A percentile compares a stretch with the other conserved stretches of the same genome.
These are phyloP conservation scores for Eumeta japonica DNA, from an alignment of 1,140 invertebrate species.

Conservation along the genomic window DNA sequence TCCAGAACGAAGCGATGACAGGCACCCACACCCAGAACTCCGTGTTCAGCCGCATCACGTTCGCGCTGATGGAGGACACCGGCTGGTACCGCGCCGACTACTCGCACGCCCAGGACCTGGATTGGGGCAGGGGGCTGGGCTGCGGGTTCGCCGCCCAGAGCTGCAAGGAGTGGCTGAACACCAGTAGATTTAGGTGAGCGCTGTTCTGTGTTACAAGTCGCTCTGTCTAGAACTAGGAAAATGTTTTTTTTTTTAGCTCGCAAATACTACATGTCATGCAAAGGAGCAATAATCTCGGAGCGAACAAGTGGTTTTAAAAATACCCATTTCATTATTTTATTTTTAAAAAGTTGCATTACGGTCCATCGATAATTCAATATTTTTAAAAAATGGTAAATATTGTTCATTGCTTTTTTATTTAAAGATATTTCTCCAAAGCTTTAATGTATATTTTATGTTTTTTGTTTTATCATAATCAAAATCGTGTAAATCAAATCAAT, in stretches of 20 bases:
- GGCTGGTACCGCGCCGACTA: slow-evolving; percentile 94
- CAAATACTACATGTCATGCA: no score
- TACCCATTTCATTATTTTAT: no score
- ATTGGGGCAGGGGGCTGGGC: slow-evolving; percentile 88
- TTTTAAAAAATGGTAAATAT: no score
- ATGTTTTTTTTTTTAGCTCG: background rate
- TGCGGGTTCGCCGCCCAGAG: slow-evolving; percentile 93
- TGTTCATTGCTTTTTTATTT: no score
- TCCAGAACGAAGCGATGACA: slow-evolving; percentile 98
- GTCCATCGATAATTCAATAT: no score
- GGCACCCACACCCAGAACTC: slow-evolving; percentile 99
- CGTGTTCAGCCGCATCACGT: slow-evolving; percentile 92
- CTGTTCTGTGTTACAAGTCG: slow-evolving; percentile 1
- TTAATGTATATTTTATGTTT: no score
- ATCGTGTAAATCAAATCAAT: no score
- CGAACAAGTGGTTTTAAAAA: no score
- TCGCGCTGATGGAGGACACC: slow-evolving; percentile 98
- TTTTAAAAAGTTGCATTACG: no score
- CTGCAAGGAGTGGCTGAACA: slow-evolving; percentile 95
- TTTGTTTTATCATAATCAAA: no score
- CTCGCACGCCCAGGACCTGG: slow-evolving; percentile 79
- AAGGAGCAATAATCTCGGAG: no score
- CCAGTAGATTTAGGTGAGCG: slow-evolving; percentile 42
- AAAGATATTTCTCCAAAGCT: no score
- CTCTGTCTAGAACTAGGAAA: background rate